Evolutionary conservation across 1,140 invertebrate species (phyloP).

Genomic region (Chironomus tepperi): DNA sequence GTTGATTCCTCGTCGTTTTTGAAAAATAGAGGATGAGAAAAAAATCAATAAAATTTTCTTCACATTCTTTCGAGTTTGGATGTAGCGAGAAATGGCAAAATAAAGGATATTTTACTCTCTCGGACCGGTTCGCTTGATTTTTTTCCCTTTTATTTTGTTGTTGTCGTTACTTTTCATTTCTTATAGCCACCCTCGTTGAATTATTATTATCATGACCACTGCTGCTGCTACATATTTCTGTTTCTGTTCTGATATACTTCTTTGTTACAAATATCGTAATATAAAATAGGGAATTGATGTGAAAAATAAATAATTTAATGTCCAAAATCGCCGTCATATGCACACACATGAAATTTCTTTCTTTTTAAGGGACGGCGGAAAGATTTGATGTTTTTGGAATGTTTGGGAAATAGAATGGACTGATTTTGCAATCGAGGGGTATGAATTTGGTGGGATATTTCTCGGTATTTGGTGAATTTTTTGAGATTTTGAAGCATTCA

Average conservation of each 20-base stretch:
- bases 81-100: not conserved
- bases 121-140: not conserved
- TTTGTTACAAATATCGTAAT: not conserved
- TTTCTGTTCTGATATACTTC: not conserved
- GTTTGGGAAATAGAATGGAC: too few species aligned
- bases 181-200: constrained; percentile 3
- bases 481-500: too few species aligned
- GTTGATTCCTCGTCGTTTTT: not conserved
- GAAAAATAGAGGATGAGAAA: not conserved
- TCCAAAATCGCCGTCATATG: not conserved
- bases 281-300: not conserved
- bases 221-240: too few species aligned
- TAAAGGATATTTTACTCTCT: constrained; percentile 8
- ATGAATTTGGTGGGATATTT: too few species aligned
- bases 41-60: constrained; percentile 1
- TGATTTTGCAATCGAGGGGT: too few species aligned
- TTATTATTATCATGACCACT: not conserved
- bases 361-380: too few species aligned
- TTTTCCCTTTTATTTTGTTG: not conserved
- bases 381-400: too few species aligned
- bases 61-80: not conserved
- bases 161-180: not conserved
- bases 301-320: constrained; percentile 9
- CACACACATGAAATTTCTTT: too few species aligned
- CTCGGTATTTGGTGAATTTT: too few species aligned